These are phyloP conservation scores for Scaptomyza montana DNA, from an alignment of 1,140 invertebrate genomes.

Conservation along the genomic window DNA sequence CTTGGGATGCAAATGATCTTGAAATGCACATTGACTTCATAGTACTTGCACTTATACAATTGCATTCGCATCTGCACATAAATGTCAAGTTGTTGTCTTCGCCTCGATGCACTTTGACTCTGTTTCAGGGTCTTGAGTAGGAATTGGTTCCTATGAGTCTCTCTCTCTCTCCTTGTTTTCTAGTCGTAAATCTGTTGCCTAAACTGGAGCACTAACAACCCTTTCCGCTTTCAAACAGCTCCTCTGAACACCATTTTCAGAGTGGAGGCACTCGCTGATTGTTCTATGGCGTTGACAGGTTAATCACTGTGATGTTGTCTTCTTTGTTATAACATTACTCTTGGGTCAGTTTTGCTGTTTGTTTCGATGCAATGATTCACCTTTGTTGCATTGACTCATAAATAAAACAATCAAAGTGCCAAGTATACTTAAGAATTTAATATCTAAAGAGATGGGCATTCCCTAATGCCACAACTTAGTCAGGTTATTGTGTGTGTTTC, in stretches of 20 bases:
- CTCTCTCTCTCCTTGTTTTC: slow-evolving; percentile 2
- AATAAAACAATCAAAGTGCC: slow-evolving; percentile 1
- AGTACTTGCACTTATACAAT: slow-evolving; percentile 58
- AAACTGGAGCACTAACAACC: slow-evolving; percentile 40
- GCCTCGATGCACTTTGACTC: slow-evolving; percentile 59
- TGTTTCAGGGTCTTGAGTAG: slow-evolving; percentile 2
- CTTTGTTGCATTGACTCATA: slow-evolving; percentile 17
- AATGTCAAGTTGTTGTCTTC: slow-evolving; percentile 79
- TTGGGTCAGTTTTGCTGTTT: slow-evolving; percentile 58
- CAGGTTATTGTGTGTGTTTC: no score
- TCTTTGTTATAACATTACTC: slow-evolving; percentile 8
- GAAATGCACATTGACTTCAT: slow-evolving; percentile 46
- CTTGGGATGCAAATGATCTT: slow-evolving; percentile 71
- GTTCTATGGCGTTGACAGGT: slow-evolving; percentile 71
- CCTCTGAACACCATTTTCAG: no score
- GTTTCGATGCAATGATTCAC: slow-evolving; percentile 35
- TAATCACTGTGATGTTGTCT: slow-evolving; percentile 49
- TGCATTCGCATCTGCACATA: slow-evolving; percentile 70
- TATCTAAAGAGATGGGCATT: no score
- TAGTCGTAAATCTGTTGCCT: slow-evolving; percentile 70
- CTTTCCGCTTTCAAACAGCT: slow-evolving; percentile 16
- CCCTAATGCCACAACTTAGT: no score
- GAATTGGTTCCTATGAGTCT: slow-evolving; percentile 5
- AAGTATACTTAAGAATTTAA: slow-evolving; percentile 11
- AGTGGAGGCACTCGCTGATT: slow-evolving; percentile 35